Evolutionary conservation across 2,888 invertebrate genomes (phyloP).

Genomic region (Synergus umbraculus): DNA sequence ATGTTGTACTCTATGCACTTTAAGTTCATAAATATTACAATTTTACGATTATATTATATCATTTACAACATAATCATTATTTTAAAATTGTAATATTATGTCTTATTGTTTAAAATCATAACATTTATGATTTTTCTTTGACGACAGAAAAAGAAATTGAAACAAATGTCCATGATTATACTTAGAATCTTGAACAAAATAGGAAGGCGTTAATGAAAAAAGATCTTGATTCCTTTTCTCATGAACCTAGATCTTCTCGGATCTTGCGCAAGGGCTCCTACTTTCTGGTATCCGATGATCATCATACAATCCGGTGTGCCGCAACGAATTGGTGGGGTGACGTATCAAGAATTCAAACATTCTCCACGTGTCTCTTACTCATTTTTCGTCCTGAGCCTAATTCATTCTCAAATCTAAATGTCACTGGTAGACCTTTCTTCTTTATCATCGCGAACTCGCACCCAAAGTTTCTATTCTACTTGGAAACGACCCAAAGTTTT

Average conservation of each 20-base stretch:
- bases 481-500: neutral
- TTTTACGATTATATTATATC: neutral
- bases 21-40: neutral
- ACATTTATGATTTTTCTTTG: no score
- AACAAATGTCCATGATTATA: neutral
- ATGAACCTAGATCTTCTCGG: constrained; percentile 40
- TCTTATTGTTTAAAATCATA: no score
- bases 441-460: neutral
- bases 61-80: no score
- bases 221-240: constrained; percentile 33
- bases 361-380: neutral
- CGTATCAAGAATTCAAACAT: constrained; percentile 26
- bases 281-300: constrained; percentile 34
- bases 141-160: neutral
- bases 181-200: constrained; percentile 8
- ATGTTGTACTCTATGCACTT: neutral
- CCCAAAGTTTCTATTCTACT: neutral
- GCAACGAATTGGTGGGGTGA: constrained; percentile 37
- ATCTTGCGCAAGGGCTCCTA: constrained; percentile 37
- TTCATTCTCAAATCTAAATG: neutral
- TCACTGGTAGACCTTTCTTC: neutral
- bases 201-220: constrained; percentile 36
- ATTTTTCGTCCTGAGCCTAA: constrained; percentile 14
- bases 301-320: constrained; percentile 38
- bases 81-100: no score